These are phyloP conservation scores for Scaptomyza tumidula DNA, from an alignment of 2,888 invertebrate species.

Conservation along the genomic window DNA sequence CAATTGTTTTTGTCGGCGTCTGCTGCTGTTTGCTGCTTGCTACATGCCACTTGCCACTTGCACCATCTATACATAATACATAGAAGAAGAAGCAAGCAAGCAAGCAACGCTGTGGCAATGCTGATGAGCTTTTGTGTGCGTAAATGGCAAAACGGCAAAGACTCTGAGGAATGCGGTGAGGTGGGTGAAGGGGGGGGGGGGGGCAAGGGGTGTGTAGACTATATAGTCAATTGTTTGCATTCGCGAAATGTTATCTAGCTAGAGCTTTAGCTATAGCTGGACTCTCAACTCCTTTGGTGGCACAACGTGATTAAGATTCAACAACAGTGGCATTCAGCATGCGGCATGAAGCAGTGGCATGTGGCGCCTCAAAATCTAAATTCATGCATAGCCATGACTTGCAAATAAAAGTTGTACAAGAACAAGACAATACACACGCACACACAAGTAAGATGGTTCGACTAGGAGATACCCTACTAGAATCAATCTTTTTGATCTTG, in stretches of 20 bases:
- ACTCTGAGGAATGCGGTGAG: too few species aligned
- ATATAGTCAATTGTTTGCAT: slow-evolving; percentile 41
- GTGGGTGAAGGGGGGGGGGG: too few species aligned
- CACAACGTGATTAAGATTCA: slow-evolving; percentile 66
- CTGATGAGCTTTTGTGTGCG: slow-evolving; percentile 54
- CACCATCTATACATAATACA: slow-evolving; percentile 43
- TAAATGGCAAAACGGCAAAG: not conserved
- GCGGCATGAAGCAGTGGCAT: not conserved
- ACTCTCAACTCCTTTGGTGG: slow-evolving; percentile 56
- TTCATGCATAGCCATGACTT: slow-evolving; percentile 62
- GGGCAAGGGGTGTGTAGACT: not conserved
- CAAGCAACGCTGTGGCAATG: slow-evolving; percentile 37
- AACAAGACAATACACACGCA: slow-evolving; percentile 18
- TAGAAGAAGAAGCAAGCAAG: slow-evolving; percentile 15
- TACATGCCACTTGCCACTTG: slow-evolving; percentile 16
- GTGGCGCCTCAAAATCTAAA: slow-evolving; percentile 53
- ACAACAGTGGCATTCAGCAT: slow-evolving; percentile 21
- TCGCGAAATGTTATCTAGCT: slow-evolving; percentile 49
- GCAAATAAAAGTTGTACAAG: slow-evolving; percentile 48
- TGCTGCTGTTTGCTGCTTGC: slow-evolving; percentile 9
- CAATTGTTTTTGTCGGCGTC: slow-evolving; percentile 26
- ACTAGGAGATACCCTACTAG: not conserved
- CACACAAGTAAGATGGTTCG: not conserved
- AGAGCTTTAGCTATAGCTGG: slow-evolving; percentile 11
- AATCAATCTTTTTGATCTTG: not conserved